These are phyloP conservation scores for Volucella bombylans DNA, from an alignment of 2,888 invertebrate genomes.

Conservation along the genomic window DNA sequence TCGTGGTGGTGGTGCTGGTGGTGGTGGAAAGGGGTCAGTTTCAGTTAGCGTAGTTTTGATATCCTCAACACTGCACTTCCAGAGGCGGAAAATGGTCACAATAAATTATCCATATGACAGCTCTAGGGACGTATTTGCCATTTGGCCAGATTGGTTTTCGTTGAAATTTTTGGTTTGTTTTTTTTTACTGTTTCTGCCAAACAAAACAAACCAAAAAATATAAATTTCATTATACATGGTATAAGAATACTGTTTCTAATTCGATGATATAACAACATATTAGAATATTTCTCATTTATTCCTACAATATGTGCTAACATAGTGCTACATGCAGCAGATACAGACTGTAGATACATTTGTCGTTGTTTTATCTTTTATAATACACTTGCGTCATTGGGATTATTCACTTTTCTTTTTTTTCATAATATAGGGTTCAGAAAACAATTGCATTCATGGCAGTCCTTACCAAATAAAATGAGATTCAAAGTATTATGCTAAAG, in stretches of 20 bases:
- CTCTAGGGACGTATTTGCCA: constrained; percentile 42
- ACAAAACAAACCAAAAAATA: constrained; percentile 68
- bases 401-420: constrained; percentile 18
- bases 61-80: constrained; percentile 22
- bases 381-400: background rate
- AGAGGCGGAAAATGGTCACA: constrained; percentile 60
- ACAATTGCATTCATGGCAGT: constrained; percentile 16
- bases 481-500: constrained; percentile 54
- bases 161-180: no score
- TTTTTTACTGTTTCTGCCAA: constrained; percentile 23
- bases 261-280: constrained; percentile 50
- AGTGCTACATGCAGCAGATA: constrained; percentile 46
- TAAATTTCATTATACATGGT: constrained; percentile 68
- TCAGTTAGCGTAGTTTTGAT: background rate
- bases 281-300: constrained; percentile 60
- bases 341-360: constrained; percentile 49
- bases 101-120: constrained; percentile 72
- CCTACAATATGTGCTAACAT: constrained; percentile 47
- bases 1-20: no score
- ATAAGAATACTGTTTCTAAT: constrained; percentile 38
- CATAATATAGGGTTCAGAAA: constrained; percentile 59
- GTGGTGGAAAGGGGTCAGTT: background rate
- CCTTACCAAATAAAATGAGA: constrained; percentile 52
- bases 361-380: constrained; percentile 39
- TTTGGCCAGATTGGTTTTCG: constrained; percentile 11